Evolutionary conservation across 30 jellyfish, hydroid and myxozoan species (phyloP).

Genomic region (Sanderia malayensis): DNA sequence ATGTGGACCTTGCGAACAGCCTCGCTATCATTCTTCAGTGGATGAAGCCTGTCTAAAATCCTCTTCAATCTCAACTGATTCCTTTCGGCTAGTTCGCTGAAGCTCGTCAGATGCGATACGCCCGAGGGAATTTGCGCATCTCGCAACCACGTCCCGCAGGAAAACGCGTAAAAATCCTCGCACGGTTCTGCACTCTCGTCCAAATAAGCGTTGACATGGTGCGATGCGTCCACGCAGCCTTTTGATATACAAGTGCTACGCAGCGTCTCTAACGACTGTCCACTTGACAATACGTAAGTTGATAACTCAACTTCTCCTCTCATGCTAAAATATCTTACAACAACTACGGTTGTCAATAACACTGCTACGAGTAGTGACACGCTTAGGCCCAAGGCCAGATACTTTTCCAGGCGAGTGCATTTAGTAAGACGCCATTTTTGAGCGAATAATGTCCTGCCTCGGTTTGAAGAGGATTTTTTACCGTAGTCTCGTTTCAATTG

Average conservation of each 20-base stretch:
- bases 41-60: slow-evolving; percentile 51
- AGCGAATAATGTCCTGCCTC: slow-evolving; percentile 3
- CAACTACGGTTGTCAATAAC: slow-evolving; percentile 27
- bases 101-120: slow-evolving; percentile 75
- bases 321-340: slow-evolving; percentile 18
- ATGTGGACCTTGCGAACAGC: slow-evolving; percentile 71
- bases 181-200: slow-evolving; percentile 59
- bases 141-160: slow-evolving; percentile 82
- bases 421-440: too few relatives aligned
- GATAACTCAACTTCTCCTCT: slow-evolving; percentile 11
- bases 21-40: slow-evolving; percentile 58
- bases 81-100: slow-evolving; percentile 58
- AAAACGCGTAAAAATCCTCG: slow-evolving; percentile 71
- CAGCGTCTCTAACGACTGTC: slow-evolving; percentile 18
- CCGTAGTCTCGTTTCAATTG: slow-evolving; percentile 89
- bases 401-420: slow-evolving; percentile 66
- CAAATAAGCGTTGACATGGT: slow-evolving; percentile 27
- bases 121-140: slow-evolving; percentile 57
- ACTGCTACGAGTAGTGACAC: slow-evolving; percentile 28
- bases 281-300: slow-evolving; percentile 29
- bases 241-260: slow-evolving; percentile 35
- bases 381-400: slow-evolving; percentile 24
- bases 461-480: too few relatives aligned
- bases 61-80: slow-evolving; percentile 49
- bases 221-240: slow-evolving; percentile 73